Conservation (phyloP, 2,797 vertebrate species). For the Hydrolagus colliei region DNA sequence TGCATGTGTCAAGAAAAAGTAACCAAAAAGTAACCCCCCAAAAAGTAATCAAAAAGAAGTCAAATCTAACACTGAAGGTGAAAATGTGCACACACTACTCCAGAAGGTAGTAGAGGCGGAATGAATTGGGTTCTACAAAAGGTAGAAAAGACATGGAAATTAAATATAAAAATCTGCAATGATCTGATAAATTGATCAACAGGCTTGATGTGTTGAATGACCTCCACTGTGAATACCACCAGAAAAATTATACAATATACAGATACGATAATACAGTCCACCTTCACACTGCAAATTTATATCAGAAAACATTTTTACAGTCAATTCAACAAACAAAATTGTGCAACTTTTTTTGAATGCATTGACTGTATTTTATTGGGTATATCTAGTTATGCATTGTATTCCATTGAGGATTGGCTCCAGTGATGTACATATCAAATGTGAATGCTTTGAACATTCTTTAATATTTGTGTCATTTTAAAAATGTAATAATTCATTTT, state of each 20-base stretch:
- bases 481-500: neutral
- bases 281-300: too few species aligned
- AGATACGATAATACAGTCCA: too few species aligned
- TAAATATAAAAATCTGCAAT: conserved; percentile 5
- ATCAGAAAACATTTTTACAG: too few species aligned
- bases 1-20: too few species aligned
- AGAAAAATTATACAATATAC: neutral
- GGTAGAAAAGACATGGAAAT: too few species aligned
- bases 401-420: neutral
- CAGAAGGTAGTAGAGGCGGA: too few species aligned
- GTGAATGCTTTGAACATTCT: neutral
- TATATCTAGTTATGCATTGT: neutral
- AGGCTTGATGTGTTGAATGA: neutral
- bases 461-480: conserved; percentile 7
- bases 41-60: too few species aligned
- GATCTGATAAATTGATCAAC: neutral
- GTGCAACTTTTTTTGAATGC: neutral
- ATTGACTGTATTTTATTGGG: conserved; percentile 1
- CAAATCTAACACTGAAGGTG: too few species aligned
- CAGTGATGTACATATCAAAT: neutral
- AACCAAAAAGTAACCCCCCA: too few species aligned
- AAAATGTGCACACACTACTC: too few species aligned
- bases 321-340: too few species aligned
- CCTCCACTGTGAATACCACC: neutral
- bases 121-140: too few species aligned